These are phyloP conservation scores for Ridgeia piscesae DNA, from an alignment of 1,140 invertebrate species.

Conservation along the genomic window DNA sequence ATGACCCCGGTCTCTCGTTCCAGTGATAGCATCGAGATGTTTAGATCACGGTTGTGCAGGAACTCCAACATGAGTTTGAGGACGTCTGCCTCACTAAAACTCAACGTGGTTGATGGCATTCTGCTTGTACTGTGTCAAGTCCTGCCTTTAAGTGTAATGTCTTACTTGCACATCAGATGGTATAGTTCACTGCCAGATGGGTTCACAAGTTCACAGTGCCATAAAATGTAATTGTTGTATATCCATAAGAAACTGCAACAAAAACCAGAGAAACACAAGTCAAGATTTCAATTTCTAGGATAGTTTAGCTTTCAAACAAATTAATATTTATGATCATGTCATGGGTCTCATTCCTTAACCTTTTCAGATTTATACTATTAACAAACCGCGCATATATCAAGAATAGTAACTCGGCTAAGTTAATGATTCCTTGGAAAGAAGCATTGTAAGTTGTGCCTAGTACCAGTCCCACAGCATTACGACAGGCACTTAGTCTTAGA, in stretches of 20 bases:
- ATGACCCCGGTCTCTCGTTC: constrained; percentile 94
- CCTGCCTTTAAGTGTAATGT: background rate
- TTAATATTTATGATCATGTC: too few species aligned
- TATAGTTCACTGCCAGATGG: background rate
- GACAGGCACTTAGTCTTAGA: too few species aligned
- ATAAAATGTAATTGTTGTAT: background rate
- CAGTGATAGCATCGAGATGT: constrained; percentile 78
- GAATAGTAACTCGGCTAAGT: too few species aligned
- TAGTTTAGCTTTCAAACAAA: too few species aligned
- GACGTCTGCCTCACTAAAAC: constrained; percentile 80
- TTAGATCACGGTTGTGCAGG: constrained; percentile 82
- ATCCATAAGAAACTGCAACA: background rate
- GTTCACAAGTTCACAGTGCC: background rate
- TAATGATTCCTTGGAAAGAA: too few species aligned
- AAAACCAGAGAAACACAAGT: background rate
- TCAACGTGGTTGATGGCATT: constrained; percentile 49
- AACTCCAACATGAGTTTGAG: constrained; percentile 89
- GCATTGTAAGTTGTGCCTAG: too few species aligned
- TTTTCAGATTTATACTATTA: too few species aligned
- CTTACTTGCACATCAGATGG: background rate
- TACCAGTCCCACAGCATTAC: too few species aligned
- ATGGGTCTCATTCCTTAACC: too few species aligned
- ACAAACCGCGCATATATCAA: too few species aligned
- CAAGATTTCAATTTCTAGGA: too few species aligned
- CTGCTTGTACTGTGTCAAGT: constrained; percentile 18